Base-by-base conservation (phyloP, 2,113 vertebrate genomes). In the Terrapene triunguis region DNA sequence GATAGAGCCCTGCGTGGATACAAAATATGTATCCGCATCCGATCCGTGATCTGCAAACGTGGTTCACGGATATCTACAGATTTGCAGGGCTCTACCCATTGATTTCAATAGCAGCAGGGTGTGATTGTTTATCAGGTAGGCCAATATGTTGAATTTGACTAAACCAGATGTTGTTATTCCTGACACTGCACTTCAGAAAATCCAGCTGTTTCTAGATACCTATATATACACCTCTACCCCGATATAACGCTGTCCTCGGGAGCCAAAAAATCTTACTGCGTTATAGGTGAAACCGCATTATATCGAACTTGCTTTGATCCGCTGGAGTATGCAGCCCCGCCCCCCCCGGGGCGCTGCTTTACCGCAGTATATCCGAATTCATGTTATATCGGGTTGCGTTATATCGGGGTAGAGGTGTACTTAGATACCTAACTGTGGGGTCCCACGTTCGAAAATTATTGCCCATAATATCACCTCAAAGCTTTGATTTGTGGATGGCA, bases 391-490 rank as follows among this genome's bases (percentile, higher is more conserved):
- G 6, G 6, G 44, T 44, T 44, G 44, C 44, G 44, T 44, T 44
- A 44, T 44, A 44, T 44, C 44, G 44, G 44, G 42, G 44, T 6
- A 44, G 44, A 44, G 44, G 44, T 44, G 44, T 44, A 47, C 80
- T 80, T 74, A 24, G 21, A 27, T 82, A 7, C 1, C 2, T 54
- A 0, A 81, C 14, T 25, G 42, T 59, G 50, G 55, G 38, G 78
- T 55, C 5, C 1, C 42, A 6, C 22, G 14, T 19, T 1, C 1
- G 22, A 47, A 92, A 11, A 0, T 0, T 44, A 9, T 19, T 14
- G 25, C 17, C 84, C 32, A 85, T 78, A 84, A 79, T 35, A 88
- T 38, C 62, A 72, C 84, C 44, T 81, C 86, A 90, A 54, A 89
- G 38, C 53, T 57, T 21, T 47, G 51, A 16, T 57, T n/a, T 57